phyloP scores from a whole-genome alignment of 2,888 invertebrate genomes.

The Thumatha senex region DNA sequence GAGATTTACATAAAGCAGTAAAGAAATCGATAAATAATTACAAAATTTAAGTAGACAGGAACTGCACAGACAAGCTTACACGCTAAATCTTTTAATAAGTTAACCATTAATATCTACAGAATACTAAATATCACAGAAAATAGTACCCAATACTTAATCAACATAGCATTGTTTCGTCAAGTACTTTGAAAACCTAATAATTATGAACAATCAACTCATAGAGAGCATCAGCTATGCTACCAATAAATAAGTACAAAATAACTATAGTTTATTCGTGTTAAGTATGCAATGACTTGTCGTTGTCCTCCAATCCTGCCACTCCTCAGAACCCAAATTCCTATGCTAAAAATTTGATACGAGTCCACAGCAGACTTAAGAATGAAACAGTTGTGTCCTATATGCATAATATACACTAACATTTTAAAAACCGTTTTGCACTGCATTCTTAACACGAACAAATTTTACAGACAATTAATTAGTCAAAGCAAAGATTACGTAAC shows the following conservation, averaged over 20 bases:
- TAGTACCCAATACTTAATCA: constrained; percentile 82
- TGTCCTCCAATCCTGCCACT: too few relatives aligned
- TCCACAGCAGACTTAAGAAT: too few relatives aligned
- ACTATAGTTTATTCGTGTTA: constrained; percentile 35
- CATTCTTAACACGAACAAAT: constrained; percentile 11
- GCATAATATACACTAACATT: too few relatives aligned
- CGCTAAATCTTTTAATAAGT: constrained; percentile 74
- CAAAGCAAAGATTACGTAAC: constrained; percentile 30
- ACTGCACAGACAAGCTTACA: constrained; percentile 66
- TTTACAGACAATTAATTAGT: constrained; percentile 39
- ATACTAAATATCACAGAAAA: constrained; percentile 83
- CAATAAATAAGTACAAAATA: constrained; percentile 55
- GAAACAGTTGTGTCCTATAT: too few relatives aligned
- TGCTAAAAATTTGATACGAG: too few relatives aligned
- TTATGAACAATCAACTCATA: constrained; percentile 50
- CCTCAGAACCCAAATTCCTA: too few relatives aligned
- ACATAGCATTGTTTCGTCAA: constrained; percentile 75
- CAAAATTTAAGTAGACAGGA: constrained; percentile 55
- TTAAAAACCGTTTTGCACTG: too few relatives aligned
- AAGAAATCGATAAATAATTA: constrained; percentile 41
- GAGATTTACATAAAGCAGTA: constrained; percentile 39
- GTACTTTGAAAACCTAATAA: constrained; percentile 50
- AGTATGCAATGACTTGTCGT: too few relatives aligned
- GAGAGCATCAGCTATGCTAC: constrained; percentile 51
- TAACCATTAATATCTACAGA: constrained; percentile 74